These are phyloP conservation scores for Carpatolechia fugitivella DNA, from an alignment of 2,888 invertebrate genomes.

Conservation along the genomic window DNA sequence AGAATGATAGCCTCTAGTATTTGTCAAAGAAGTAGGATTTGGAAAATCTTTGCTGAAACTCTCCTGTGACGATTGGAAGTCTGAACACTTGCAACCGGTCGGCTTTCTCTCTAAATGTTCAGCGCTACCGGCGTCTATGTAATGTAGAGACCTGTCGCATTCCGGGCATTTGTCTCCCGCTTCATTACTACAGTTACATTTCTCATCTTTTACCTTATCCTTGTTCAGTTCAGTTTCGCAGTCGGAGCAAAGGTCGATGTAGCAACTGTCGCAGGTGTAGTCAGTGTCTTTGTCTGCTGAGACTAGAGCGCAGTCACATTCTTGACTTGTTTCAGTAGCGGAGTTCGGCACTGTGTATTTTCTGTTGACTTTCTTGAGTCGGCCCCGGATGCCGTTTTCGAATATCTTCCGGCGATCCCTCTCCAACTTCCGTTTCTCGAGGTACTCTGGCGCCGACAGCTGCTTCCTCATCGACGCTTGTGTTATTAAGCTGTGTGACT, in stretches of 20 bases:
- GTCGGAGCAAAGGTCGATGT: conserved; percentile 67
- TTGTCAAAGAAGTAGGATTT: conserved; percentile 45
- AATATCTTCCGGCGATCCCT: conserved; percentile 82
- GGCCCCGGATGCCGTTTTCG: conserved; percentile 79
- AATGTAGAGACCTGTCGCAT: conserved; percentile 65
- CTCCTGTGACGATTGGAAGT: conserved; percentile 72
- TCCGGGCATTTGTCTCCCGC: conserved; percentile 62
- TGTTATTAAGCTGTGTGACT: conserved; percentile 73
- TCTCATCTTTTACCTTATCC: conserved; percentile 47
- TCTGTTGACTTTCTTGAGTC: conserved; percentile 79
- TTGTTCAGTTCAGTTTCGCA: conserved; percentile 61
- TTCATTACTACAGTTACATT: conserved; percentile 51
- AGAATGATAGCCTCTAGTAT: conserved; percentile 69
- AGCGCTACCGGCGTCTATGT: conserved; percentile 63
- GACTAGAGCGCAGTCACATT: conserved; percentile 62
- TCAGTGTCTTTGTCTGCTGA: conserved; percentile 67
- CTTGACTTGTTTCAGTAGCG: conserved; percentile 45
- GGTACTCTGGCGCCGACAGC: conserved; percentile 92
- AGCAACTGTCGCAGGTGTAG: conserved; percentile 68
- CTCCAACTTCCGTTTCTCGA: conserved; percentile 90
- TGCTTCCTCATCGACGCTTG: conserved; percentile 84
- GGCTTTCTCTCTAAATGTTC: conserved; percentile 62
- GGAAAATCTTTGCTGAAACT: conserved; percentile 64
- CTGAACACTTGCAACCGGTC: conserved; percentile 60
- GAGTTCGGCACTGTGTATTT: conserved; percentile 54